These are phyloP conservation scores for Drosophila buzzatii DNA, from an alignment of 2,888 invertebrate species.

Conservation along the genomic window DNA sequence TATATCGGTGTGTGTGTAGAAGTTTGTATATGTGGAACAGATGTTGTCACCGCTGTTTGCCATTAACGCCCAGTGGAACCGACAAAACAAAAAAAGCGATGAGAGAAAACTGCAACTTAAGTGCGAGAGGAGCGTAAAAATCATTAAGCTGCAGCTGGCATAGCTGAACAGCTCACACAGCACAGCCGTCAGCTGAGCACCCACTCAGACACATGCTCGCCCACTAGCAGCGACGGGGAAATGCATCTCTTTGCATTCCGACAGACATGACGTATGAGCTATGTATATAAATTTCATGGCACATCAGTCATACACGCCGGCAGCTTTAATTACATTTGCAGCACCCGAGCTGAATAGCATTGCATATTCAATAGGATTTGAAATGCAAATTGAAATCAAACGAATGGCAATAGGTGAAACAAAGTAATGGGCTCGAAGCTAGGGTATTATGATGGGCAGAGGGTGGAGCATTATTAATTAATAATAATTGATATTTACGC, in stretches of 20 bases:
- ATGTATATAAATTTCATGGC: constrained; percentile 63
- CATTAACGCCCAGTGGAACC: constrained; percentile 66
- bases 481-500: neutral
- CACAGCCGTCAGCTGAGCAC: neutral
- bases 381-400: constrained; percentile 3
- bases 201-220: constrained; percentile 14
- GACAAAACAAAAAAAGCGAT: constrained; percentile 45
- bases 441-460: neutral
- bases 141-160: constrained; percentile 74
- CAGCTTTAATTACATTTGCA: constrained; percentile 60
- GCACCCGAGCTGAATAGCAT: neutral
- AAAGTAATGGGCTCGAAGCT: neutral
- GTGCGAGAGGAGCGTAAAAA: constrained; percentile 69
- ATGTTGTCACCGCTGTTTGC: constrained; percentile 74
- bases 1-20: neutral
- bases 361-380: constrained; percentile 4
- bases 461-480: neutral
- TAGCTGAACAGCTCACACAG: constrained; percentile 32
- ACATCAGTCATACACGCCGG: constrained; percentile 65
- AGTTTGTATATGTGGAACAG: constrained; percentile 34
- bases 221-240: constrained; percentile 32
- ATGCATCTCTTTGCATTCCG: constrained; percentile 43
- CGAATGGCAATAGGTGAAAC: neutral
- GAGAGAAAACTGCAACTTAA: constrained; percentile 61
- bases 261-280: constrained; percentile 72